Evolutionary conservation across 1,140 invertebrate genomes (phyloP).

Genomic region (Drosophila pallidifrons): DNA sequence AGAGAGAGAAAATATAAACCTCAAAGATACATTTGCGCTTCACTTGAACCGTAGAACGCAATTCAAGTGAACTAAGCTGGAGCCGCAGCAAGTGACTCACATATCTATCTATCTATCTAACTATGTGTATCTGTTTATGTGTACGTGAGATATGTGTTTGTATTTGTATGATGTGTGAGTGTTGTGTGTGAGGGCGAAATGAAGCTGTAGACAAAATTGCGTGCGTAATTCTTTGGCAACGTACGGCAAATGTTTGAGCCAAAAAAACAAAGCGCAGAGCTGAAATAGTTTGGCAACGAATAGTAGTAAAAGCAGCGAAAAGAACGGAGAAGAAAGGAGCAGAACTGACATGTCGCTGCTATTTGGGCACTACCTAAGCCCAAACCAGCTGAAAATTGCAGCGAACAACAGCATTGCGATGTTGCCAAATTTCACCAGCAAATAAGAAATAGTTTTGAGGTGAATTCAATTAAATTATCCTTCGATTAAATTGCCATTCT

Average conservation of each 20-base stretch:
- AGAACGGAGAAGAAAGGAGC: background rate
- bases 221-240: conserved; percentile 68
- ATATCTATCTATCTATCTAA: conserved; percentile 9
- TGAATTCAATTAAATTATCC: conserved; percentile 5
- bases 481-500: background rate
- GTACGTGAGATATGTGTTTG: conserved; percentile 8
- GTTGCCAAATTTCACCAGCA: conserved; percentile 55
- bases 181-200: conserved; percentile 55
- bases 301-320: background rate
- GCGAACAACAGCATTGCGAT: conserved; percentile 2
- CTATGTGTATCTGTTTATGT: conserved; percentile 31
- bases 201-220: conserved; percentile 80
- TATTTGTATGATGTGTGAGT: conserved; percentile 10
- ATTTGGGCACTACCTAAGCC: conserved; percentile 56
- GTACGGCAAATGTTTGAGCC: conserved; percentile 57
- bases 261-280: conserved; percentile 30
- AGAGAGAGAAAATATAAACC: conserved; percentile 67
- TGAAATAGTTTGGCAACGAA: conserved; percentile 33
- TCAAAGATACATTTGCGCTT: conserved; percentile 83
- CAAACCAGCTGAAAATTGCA: background rate
- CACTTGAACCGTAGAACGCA: conserved; percentile 75
- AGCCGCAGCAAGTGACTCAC: conserved; percentile 52
- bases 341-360: conserved; percentile 12
- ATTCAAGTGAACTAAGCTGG: conserved; percentile 76
- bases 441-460: conserved; percentile 1